Conservation (phyloP, 2,113 vertebrate genomes). For the Mastomys coucha region DNA sequence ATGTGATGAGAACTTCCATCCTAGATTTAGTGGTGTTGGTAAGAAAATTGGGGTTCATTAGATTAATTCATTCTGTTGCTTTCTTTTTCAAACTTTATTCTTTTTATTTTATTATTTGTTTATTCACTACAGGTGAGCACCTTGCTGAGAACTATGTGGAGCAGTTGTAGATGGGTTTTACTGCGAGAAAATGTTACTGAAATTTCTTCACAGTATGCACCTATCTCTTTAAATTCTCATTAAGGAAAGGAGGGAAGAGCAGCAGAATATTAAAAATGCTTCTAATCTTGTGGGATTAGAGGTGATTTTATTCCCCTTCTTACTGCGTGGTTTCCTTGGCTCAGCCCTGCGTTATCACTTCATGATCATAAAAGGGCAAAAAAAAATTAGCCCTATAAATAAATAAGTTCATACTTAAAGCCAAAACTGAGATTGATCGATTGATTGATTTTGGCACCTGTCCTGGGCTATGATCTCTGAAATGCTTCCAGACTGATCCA, state of each 20-base stretch:
- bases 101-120: constrained; percentile 68
- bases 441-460: background rate
- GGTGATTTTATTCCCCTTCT: constrained; percentile 43
- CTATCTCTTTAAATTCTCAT: constrained; percentile 37
- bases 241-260: constrained; percentile 18
- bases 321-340: constrained; percentile 57
- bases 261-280: background rate
- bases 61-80: constrained; percentile 31
- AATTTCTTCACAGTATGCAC: constrained; percentile 48
- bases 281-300: constrained; percentile 19
- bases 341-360: constrained; percentile 12
- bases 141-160: constrained; percentile 36
- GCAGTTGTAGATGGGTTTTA: constrained; percentile 56
- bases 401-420: constrained; percentile 33
- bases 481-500: background rate
- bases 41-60: background rate
- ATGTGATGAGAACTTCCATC: background rate
- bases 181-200: constrained; percentile 28
- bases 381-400: constrained; percentile 47
- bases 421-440: background rate
- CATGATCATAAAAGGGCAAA: constrained; percentile 5
- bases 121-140: constrained; percentile 35
- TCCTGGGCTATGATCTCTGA: background rate
- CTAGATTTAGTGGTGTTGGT: constrained; percentile 4
- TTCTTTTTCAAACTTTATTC: constrained; percentile 1